These are phyloP conservation scores for Magallana nippona DNA, from an alignment of 2,888 invertebrate species.

Conservation along the genomic window DNA sequence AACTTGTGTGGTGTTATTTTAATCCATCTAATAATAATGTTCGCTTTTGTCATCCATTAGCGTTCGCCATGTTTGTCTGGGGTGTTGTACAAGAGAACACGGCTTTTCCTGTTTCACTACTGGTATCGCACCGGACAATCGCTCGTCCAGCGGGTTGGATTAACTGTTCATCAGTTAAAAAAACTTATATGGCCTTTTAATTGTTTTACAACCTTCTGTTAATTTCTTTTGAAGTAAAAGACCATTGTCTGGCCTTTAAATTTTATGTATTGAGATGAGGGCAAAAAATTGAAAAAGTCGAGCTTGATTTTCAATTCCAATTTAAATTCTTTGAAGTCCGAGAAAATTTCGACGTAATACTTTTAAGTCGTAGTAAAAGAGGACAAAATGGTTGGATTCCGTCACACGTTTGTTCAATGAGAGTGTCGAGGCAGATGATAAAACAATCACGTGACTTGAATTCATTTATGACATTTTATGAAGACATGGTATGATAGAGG, in stretches of 20 bases:
- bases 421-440: constrained; percentile 30
- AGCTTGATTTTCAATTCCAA: background rate
- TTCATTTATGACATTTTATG: constrained; percentile 53
- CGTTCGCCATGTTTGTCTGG: constrained; percentile 17
- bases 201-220: background rate
- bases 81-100: constrained; percentile 17
- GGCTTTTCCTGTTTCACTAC: constrained; percentile 1
- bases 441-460: constrained; percentile 46
- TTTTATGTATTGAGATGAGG: constrained; percentile 5
- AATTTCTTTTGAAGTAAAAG: constrained; percentile 14
- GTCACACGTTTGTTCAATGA: constrained; percentile 20
- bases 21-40: constrained; percentile 41
- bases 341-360: background rate
- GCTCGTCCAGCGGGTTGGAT: constrained; percentile 24
- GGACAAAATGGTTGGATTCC: background rate
- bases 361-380: background rate
- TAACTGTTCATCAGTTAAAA: constrained; percentile 32
- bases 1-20: constrained; percentile 34
- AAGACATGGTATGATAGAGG: constrained; percentile 53
- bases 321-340: constrained; percentile 10
- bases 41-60: constrained; percentile 35
- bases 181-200: constrained; percentile 30
- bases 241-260: background rate
- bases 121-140: constrained; percentile 31
- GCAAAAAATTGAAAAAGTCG: background rate